Conservation (phyloP, 2,113 vertebrate species). For the Ramphastos sulfuratus region DNA sequence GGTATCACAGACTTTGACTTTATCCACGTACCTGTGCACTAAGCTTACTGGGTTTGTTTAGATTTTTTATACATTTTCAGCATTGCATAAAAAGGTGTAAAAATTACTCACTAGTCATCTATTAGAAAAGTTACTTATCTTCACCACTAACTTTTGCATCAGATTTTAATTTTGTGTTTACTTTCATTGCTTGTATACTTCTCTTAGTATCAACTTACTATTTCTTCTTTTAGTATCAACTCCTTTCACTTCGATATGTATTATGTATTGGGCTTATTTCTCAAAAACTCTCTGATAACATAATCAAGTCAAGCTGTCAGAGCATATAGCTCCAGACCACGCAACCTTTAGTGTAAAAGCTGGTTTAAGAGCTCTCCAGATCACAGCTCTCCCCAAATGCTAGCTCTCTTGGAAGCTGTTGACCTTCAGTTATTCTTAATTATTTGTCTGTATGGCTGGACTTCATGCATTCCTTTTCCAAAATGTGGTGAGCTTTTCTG, state of each 20-base stretch:
- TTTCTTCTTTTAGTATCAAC: not conserved
- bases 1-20: not conserved
- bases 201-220: not conserved
- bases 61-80: not conserved
- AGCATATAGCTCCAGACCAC: rapidly evolving
- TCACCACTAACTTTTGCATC: not conserved
- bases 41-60: not conserved
- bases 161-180: not conserved
- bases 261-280: not conserved
- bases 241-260: not conserved
- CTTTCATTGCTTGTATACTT: not conserved
- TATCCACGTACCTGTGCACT: not conserved
- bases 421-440: not conserved
- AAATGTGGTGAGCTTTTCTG: not conserved
- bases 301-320: not conserved
- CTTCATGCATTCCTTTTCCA: not conserved
- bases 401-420: not conserved
- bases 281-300: not conserved
- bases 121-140: not conserved
- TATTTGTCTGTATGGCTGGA: not conserved
- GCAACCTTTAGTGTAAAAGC: not conserved
- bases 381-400: not conserved
- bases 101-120: not conserved
- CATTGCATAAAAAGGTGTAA: not conserved
- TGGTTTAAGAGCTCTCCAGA: not conserved